Evolutionary conservation across 2,113 vertebrate species (phyloP), one percentile per base, ranked within the genome.

Genomic region (Platysteira castanea): DNA sequence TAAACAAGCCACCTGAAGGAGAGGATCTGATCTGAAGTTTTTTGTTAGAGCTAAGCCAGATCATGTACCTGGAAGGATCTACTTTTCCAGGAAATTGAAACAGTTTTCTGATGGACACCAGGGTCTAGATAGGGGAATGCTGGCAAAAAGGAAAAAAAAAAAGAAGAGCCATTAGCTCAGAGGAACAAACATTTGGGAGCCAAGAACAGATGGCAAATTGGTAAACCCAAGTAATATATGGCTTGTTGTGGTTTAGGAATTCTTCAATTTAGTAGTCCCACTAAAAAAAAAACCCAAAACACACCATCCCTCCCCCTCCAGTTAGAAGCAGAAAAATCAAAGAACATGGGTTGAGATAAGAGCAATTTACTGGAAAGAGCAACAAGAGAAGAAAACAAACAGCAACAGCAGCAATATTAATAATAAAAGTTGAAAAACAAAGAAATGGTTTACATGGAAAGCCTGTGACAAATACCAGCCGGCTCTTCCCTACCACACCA

Each of bases 231-330:
- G 50, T 27, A 64, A 74, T 20, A 46, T 9, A 60, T 41, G 16
- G 39, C 24, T 63, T 35, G 3, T 42, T 57, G 35, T 57, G 4
- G 44, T 76, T 67, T 67, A 50, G 61, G 21, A 56, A 30, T 86
- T 76, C 52, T 76, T 67, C 42, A 49, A 31, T 50, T 76, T 31
- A 59, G 44, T 50, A 50, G 24, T 57, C 13, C 13, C 35, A 49
- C 15, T 42, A 18, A 49, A 64, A 74, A 57, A 44, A 74, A 75
- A 50, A 31, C n/a, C n/a, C n/a, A 28, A 3, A 33, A 39, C 4
- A 3, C 0, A 0, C 22, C 1, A 1, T 56, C 23, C n/a, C 19
- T 30, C 17, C 26, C 4, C 20, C 11, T 67, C 44, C 53, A 67
- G 26, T 4, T 50, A 37, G 37, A 86, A 76, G 31, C 31, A 67